Evolutionary conservation across 2,888 invertebrate genomes (phyloP).

Genomic region (Drosophila gaucha): DNA sequence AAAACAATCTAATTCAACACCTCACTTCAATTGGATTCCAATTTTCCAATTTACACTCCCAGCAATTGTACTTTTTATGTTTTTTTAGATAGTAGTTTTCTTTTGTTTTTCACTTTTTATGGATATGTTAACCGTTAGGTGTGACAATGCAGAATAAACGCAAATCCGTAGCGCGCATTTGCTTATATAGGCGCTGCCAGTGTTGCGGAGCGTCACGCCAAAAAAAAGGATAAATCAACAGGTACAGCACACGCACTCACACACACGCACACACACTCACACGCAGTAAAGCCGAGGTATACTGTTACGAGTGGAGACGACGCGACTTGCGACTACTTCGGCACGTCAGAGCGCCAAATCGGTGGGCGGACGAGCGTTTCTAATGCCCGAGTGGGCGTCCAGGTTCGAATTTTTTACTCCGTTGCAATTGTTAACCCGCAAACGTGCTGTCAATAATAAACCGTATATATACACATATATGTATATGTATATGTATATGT

Average conservation of each 20-base stretch:
- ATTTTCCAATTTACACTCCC: not conserved
- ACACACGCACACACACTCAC: slow-evolving; percentile 3
- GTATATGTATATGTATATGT: not conserved
- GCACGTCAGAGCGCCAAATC: slow-evolving; percentile 28
- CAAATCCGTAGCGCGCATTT: slow-evolving; percentile 71
- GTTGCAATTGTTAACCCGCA: slow-evolving; percentile 38
- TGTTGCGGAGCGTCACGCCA: slow-evolving; percentile 42
- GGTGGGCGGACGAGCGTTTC: slow-evolving; percentile 34
- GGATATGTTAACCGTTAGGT: slow-evolving; percentile 61
- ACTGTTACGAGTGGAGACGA: slow-evolving; percentile 27
- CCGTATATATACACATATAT: not conserved
- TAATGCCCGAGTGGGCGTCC: slow-evolving; percentile 34
- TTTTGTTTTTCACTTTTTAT: slow-evolving; percentile 8
- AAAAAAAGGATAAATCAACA: slow-evolving; percentile 74
- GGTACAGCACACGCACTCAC: slow-evolving; percentile 47
- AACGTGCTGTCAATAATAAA: slow-evolving; percentile 23
- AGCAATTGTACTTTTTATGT: not conserved
- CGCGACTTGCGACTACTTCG: slow-evolving; percentile 47
- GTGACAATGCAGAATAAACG: slow-evolving; percentile 74
- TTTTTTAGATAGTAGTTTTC: not conserved
- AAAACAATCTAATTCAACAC: not conserved
- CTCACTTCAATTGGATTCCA: not conserved
- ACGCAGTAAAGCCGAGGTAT: not conserved
- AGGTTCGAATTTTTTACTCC: slow-evolving; percentile 8
- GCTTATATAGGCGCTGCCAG: slow-evolving; percentile 65